Evolutionary conservation across 2,113 vertebrate genomes (phyloP).

Genomic region (Nesoenas mayeri): DNA sequence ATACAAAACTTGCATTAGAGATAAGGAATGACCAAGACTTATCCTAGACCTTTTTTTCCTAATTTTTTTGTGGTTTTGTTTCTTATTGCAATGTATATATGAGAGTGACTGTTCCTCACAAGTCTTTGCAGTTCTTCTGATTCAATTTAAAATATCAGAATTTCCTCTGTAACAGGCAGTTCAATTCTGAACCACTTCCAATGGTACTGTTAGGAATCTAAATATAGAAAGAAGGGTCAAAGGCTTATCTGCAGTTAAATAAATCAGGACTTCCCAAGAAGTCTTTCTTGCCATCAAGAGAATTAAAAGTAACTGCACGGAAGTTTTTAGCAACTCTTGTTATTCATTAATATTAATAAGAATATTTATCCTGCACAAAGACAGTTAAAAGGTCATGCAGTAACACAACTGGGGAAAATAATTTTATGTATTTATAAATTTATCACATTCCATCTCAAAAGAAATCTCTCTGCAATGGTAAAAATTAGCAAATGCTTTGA

Average conservation of each 20-base stretch:
- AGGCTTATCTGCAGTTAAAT: not conserved
- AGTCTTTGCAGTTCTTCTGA: not conserved
- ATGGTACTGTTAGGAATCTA: not conserved
- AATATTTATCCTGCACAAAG: not conserved
- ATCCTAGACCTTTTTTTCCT: not conserved
- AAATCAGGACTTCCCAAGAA: not conserved
- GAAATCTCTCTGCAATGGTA: not conserved
- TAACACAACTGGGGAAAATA: not conserved
- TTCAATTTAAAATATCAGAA: not conserved
- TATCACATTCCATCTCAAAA: not conserved
- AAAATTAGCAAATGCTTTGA: not conserved
- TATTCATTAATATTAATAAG: not conserved
- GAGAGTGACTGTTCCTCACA: not conserved
- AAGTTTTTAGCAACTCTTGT: not conserved
- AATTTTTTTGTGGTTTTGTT: not conserved
- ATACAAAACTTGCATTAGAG: not conserved
- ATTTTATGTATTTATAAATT: conserved; percentile 6
- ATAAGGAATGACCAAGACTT: not conserved
- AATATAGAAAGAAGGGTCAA: conserved; percentile 14
- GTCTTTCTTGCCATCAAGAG: not conserved
- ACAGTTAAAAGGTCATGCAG: not conserved
- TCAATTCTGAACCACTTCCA: not conserved
- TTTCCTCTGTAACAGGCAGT: not conserved
- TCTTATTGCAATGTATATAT: not conserved
- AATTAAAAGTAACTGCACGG: not conserved